A percentile compares a stretch with the other conserved stretches of the same genome.
Conservation (phyloP, 2,888 invertebrate species). For the Stramonita haemastoma region DNA sequence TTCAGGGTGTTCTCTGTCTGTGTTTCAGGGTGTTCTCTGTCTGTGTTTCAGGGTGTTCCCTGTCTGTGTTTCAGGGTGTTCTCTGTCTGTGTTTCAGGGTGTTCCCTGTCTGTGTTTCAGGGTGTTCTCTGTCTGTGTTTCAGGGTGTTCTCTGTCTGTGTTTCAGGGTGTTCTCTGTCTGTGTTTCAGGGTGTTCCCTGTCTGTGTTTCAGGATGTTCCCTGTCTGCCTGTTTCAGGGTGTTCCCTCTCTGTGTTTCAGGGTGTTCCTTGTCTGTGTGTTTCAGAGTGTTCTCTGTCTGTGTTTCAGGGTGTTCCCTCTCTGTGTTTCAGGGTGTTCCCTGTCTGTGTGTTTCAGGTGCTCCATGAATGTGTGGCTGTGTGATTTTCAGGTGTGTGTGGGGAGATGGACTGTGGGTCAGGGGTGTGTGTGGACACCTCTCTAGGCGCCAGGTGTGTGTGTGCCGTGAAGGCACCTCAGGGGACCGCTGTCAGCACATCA, state of each 20-base stretch:
- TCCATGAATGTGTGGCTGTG: too few relatives aligned
- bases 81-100: background rate
- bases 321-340: too few relatives aligned
- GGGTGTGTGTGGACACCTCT: conserved; percentile 26
- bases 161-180: background rate
- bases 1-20: background rate
- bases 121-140: background rate
- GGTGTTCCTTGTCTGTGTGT: background rate
- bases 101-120: background rate
- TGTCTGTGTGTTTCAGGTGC: too few relatives aligned
- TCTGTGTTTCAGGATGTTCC: background rate
- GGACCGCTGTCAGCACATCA: conserved; percentile 13
- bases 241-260: background rate
- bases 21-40: background rate
- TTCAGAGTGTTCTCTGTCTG: background rate
- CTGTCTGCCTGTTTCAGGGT: background rate
- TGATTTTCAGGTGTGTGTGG: conserved; percentile 2
- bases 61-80: background rate
- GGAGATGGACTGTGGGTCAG: background rate
- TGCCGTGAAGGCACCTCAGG: background rate
- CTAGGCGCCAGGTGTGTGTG: conserved; percentile 27
- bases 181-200: background rate
- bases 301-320: background rate
- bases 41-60: background rate
- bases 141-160: background rate